These are phyloP conservation scores for Drosophila imparisetae DNA, from an alignment of 2,888 invertebrate genomes.

Conservation along the genomic window DNA sequence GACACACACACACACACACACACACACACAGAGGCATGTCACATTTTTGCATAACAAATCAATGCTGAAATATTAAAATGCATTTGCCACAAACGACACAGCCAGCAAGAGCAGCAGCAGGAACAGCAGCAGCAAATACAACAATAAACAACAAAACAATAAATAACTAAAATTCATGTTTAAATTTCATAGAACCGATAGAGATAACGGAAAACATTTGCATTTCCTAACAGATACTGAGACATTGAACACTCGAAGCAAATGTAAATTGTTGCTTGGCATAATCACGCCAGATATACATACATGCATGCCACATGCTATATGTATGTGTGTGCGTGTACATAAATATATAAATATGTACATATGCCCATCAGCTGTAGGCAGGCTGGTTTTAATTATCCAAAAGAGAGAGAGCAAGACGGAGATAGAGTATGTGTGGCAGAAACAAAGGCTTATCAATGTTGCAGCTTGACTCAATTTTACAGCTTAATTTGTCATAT, in stretches of 20 bases:
- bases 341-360: conserved; percentile 4
- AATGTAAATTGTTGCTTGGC: conserved; percentile 52
- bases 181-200: conserved; percentile 58
- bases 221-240: conserved; percentile 62
- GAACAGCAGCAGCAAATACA: conserved; percentile 7
- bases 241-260: conserved; percentile 54
- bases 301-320: conserved; percentile 4
- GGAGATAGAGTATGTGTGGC: not conserved
- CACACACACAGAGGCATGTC: conserved; percentile 19
- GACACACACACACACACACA: conserved; percentile 22
- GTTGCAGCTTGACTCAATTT: conserved; percentile 35
- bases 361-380: conserved; percentile 3
- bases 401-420: conserved; percentile 2
- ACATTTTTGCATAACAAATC: conserved; percentile 78
- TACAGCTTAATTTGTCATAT: conserved; percentile 27
- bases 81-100: conserved; percentile 72
- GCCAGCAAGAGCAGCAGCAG: conserved; percentile 29
- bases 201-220: conserved; percentile 57
- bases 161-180: conserved; percentile 78
- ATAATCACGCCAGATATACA: conserved; percentile 38
- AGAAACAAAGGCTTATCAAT: conserved; percentile 54
- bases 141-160: conserved; percentile 46
- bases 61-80: conserved; percentile 76
- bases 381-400: conserved; percentile 41
- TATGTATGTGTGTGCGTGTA: not conserved